These are phyloP conservation scores for Chloroceryle aenea DNA, from an alignment of 2,113 vertebrate species.

Conservation along the genomic window DNA sequence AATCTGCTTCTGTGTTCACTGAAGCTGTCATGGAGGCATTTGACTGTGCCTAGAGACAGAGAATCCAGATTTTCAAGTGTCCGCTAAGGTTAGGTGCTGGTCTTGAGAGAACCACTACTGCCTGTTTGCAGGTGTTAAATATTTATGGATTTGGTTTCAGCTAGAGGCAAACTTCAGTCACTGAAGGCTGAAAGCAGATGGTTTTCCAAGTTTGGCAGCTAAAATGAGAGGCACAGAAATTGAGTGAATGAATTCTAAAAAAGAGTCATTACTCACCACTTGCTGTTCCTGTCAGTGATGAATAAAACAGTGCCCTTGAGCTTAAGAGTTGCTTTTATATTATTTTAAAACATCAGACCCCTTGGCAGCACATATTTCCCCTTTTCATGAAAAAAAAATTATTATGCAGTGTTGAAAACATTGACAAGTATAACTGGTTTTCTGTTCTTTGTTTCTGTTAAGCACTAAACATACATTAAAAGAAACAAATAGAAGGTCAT, in stretches of 20 bases:
- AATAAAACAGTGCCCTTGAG: slow-evolving; percentile 41
- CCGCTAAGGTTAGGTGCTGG: neutral
- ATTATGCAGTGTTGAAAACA: neutral
- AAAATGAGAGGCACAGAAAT: neutral
- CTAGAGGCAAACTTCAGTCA: neutral
- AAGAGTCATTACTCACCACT: slow-evolving; percentile 33
- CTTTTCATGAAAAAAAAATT: neutral
- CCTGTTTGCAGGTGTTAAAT: slow-evolving; percentile 13
- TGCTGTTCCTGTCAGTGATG: slow-evolving; percentile 24
- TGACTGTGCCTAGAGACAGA: neutral
- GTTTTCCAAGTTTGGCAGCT: neutral
- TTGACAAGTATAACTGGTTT: neutral
- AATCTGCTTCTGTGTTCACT: neutral
- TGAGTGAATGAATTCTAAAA: slow-evolving; percentile 31
- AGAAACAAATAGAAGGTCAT: neutral
- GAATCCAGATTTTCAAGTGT: neutral
- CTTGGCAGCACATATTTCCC: neutral
- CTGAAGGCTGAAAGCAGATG: slow-evolving; percentile 34
- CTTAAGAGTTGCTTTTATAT: neutral
- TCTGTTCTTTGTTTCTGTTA: neutral
- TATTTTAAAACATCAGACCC: neutral
- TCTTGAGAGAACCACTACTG: neutral
- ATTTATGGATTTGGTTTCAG: slow-evolving; percentile 13
- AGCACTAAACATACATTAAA: neutral
- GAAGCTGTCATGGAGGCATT: neutral